These are phyloP conservation scores for Bombus terrestris DNA, from an alignment of 1,140 invertebrate genomes.

Conservation along the genomic window DNA sequence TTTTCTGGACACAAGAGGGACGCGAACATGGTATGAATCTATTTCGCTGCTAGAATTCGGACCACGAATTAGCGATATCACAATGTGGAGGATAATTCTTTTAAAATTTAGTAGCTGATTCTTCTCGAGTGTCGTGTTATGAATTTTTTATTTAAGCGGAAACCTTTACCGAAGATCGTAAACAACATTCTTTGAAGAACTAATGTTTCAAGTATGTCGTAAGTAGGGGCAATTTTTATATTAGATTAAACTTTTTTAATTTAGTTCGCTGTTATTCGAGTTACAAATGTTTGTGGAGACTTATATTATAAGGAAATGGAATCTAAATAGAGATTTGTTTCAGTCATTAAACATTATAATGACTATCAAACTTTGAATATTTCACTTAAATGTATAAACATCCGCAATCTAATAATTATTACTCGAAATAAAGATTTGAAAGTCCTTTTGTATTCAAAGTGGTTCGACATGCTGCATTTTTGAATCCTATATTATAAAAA, in stretches of 20 bases:
- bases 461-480: background rate
- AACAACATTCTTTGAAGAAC: too few species aligned
- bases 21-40: background rate
- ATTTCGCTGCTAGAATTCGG: background rate
- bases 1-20: background rate
- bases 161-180: too few species aligned
- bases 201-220: too few species aligned
- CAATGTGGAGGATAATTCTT: background rate
- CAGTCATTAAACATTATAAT: too few species aligned
- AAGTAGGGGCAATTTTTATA: too few species aligned
- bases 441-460: background rate
- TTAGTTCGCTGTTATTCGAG: too few species aligned
- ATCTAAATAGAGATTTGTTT: too few species aligned
- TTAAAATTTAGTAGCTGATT: too few species aligned
- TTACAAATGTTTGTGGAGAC: too few species aligned
- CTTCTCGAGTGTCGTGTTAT: background rate
- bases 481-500: background rate
- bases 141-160: background rate
- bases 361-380: too few species aligned
- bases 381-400: background rate
- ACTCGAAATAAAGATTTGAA: background rate
- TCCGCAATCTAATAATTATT: background rate
- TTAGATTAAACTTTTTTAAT: too few species aligned
- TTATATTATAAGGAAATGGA: too few species aligned
- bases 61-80: background rate